Conservation (phyloP, 2,113 vertebrate species). For the Dasyprocta punctata region DNA sequence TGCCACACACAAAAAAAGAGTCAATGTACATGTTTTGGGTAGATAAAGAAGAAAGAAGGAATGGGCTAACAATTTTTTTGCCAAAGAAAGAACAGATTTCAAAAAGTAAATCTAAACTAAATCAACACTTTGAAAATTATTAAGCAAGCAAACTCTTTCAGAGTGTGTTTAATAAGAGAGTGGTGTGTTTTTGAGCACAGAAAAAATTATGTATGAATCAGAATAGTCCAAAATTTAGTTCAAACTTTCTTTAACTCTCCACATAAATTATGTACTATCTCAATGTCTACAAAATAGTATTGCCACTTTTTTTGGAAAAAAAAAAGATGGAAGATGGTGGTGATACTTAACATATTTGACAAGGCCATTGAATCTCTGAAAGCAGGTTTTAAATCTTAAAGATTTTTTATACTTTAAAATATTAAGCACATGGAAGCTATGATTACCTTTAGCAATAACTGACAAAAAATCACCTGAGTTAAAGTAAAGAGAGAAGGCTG, state of each 20-base stretch:
- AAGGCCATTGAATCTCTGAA: constrained; percentile 26
- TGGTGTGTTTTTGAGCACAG: neutral
- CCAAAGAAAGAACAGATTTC: neutral
- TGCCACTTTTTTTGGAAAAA: neutral
- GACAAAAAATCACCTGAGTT: neutral
- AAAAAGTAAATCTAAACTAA: neutral
- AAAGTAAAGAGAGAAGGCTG: constrained; percentile 12
- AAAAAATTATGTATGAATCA: neutral
- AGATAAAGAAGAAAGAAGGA: neutral
- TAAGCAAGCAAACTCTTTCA: neutral
- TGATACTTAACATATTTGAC: neutral
- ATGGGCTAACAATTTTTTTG: neutral
- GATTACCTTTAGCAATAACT: neutral
- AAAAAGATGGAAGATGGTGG: neutral
- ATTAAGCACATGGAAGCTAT: neutral
- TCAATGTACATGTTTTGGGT: neutral
- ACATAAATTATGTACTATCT: neutral
- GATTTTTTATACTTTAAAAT: constrained; percentile 38
- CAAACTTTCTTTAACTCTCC: neutral
- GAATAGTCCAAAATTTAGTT: neutral
- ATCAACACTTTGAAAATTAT: neutral
- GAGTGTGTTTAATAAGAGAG: neutral
- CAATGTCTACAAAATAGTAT: neutral
- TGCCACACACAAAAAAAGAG: neutral
- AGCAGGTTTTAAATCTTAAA: constrained; percentile 25